Conservation (phyloP, 2,113 vertebrate species). For the Silurus asotus region DNA sequence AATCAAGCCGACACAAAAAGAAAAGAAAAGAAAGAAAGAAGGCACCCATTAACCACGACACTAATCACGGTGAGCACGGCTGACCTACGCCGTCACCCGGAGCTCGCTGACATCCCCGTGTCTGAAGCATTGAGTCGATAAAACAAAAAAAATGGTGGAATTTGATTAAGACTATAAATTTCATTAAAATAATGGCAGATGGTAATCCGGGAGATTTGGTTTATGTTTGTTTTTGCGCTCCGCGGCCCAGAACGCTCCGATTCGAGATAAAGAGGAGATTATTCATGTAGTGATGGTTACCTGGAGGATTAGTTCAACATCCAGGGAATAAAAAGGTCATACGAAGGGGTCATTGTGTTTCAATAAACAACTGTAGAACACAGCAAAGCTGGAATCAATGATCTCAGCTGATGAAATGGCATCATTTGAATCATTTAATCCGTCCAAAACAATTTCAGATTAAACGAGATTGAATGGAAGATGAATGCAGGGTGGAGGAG, state of each 20-base stretch:
- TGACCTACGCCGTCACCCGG: conserved; percentile 33
- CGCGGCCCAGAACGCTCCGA: background rate
- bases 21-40: background rate
- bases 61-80: conserved; percentile 32
- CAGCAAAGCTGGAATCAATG: background rate
- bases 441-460: background rate
- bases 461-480: background rate
- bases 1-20: conserved; percentile 36
- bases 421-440: background rate
- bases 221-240: conserved; percentile 22
- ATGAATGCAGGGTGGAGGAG: background rate
- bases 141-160: conserved; percentile 21
- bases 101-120: background rate
- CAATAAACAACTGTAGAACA: background rate
- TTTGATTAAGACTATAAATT: conserved; percentile 53
- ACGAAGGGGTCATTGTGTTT: background rate
- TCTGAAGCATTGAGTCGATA: background rate
- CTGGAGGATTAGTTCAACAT: conserved; percentile 34
- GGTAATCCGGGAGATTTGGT: conserved; percentile 35
- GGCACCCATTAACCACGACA: conserved; percentile 7
- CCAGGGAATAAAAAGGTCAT: conserved; percentile 19
- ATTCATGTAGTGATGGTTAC: conserved; percentile 17
- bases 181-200: conserved; percentile 52
- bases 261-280: conserved; percentile 39
- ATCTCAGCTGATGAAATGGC: background rate